Base-by-base conservation (phyloP, 2,797 vertebrate species). In the Galagoides demidoff region DNA sequence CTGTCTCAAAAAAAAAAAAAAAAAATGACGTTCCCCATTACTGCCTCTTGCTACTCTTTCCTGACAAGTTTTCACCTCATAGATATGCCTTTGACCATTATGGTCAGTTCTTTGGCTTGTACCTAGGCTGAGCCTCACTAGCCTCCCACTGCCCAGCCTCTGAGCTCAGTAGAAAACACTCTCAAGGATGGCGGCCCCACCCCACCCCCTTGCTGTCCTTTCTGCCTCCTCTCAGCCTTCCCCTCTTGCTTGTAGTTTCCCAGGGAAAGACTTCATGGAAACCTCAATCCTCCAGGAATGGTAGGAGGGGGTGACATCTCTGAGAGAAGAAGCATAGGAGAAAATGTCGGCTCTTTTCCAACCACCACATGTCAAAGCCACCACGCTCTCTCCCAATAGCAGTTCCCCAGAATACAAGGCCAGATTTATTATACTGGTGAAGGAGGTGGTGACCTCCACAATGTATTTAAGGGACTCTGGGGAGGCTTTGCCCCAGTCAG, bases 341-440 rank as follows among this genome's bases (percentile, higher is more conserved):
- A 83, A 83, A 79, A 59, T n/a, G 57, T 68, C 87, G 95, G 96
- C 87, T 88, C 77, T 82, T 81, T 93, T 88, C 95, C 95, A 93
- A 85, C 82, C 55, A 81, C 87, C 85, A 64, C 82, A 17, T 88
- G 81, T 93, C 92, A 87, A 39, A 84, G 82, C n/a, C 87, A 68
- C 89, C n/a, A 2, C 39, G 59, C 85, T 95, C n/a, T 81, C 95
- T 88, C 95, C 90, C 77, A 39, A 82, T 92, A 95, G 94, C 59
- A 83, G 43, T 27, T 71, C 31, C 89, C 85, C 66, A 85, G 89
- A 88, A 93, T 17, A 37, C 27, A 45, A 82, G 31, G 74, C 79
- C 85, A 95, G 92, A 94, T 96, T 95, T 92, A 93, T 76, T n/a
- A 64, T 1, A 1, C 57, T 0, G 2, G 63, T 4, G 0, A 92